Evolutionary conservation across 2,113 vertebrate genomes (phyloP).

Genomic region (Microtus richardsoni): DNA sequence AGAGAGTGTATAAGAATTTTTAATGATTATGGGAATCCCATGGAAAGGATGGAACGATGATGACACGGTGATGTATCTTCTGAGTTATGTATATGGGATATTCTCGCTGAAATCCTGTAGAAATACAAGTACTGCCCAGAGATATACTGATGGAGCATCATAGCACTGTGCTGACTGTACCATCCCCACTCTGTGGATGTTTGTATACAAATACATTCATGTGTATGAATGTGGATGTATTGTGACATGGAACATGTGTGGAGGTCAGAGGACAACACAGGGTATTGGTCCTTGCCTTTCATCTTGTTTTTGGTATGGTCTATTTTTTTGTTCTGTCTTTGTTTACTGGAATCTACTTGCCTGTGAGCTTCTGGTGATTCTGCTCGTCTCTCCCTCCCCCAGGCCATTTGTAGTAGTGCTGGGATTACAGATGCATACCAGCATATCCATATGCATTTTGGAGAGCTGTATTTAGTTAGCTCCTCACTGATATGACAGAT

Average conservation of each 20-base stretch:
- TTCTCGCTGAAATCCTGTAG: neutral
- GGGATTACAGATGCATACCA: neutral
- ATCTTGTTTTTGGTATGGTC: neutral
- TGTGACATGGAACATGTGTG: neutral
- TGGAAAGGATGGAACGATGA: neutral
- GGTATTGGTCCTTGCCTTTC: neutral
- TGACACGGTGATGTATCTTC: neutral
- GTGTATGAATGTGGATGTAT: neutral
- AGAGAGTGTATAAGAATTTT: neutral
- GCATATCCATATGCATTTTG: neutral
- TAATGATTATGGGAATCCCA: neutral
- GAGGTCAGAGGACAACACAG: no score
- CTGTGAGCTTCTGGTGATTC: neutral
- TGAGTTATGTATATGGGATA: neutral
- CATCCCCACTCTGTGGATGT: neutral
- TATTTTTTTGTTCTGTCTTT: neutral
- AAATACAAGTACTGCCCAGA: neutral
- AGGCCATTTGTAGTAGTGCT: neutral
- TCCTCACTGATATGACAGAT: neutral
- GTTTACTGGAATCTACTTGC: neutral
- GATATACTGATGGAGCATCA: neutral
- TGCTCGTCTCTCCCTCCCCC: neutral
- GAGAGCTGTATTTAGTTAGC: neutral
- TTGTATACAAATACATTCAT: no score
- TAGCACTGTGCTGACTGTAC: neutral